These are phyloP conservation scores for Gymnocheta viridis DNA, from an alignment of 2,888 invertebrate species.

Conservation along the genomic window DNA sequence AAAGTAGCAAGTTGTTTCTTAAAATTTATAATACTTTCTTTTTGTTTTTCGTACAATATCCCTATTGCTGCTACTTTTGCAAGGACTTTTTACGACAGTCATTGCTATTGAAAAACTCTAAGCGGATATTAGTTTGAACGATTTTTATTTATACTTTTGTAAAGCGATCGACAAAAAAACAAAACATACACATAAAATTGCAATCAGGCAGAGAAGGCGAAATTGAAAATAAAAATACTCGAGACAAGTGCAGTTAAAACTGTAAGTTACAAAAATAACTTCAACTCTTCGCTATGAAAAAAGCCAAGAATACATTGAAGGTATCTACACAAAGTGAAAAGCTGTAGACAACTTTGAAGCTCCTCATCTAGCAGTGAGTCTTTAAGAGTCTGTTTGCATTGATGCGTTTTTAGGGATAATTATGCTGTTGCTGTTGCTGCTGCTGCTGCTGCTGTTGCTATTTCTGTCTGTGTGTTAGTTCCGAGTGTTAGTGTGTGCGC, in stretches of 20 bases:
- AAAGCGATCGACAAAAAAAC: neutral
- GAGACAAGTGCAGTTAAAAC: constrained; percentile 62
- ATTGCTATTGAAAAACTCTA: constrained; percentile 64
- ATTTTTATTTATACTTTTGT: constrained; percentile 51
- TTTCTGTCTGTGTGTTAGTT: constrained; percentile 1
- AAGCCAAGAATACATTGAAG: neutral
- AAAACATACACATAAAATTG: constrained; percentile 51
- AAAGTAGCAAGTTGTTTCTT: constrained; percentile 11
- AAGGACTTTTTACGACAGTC: constrained; percentile 39
- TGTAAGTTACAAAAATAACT: constrained; percentile 18
- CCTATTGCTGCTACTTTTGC: neutral
- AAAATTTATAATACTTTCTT: constrained; percentile 4
- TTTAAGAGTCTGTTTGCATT: constrained; percentile 34
- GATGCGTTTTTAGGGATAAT: constrained; percentile 53
- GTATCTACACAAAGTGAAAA: neutral
- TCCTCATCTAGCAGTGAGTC: neutral
- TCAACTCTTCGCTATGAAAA: neutral
- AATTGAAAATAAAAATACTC: constrained; percentile 58
- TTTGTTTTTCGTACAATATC: neutral
- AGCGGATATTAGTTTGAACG: constrained; percentile 68
- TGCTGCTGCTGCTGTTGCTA: constrained; percentile 55
- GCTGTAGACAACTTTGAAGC: constrained; percentile 7
- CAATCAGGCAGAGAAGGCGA: constrained; percentile 49
- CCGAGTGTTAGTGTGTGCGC: constrained; percentile 24
- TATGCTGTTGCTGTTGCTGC: constrained; percentile 56